Evolutionary conservation across 2,888 invertebrate species (phyloP).

Genomic region (Anarsia innoxiella): DNA sequence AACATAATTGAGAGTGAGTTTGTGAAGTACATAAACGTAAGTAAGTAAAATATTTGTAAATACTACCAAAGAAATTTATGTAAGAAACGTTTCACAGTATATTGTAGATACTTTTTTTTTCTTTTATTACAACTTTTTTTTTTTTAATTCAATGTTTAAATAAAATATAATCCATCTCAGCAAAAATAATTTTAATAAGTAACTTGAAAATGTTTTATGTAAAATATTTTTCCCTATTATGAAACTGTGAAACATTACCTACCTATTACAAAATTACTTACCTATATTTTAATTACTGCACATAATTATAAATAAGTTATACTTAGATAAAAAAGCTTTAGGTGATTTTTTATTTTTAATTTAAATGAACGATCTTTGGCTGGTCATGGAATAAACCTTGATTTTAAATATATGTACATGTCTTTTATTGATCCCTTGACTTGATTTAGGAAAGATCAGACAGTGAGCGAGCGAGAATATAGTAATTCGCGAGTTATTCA

Average conservation of each 20-base stretch:
- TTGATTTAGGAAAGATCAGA: no score
- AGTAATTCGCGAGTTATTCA: no score
- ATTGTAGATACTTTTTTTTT: not conserved
- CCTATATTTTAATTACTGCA: slow-evolving; percentile 28
- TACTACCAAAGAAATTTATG: slow-evolving; percentile 59
- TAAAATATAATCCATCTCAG: no score
- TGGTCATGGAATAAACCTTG: slow-evolving; percentile 17
- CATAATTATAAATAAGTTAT: slow-evolving; percentile 34
- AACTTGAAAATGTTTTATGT: not conserved
- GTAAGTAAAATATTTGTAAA: slow-evolving; percentile 37
- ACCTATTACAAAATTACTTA: slow-evolving; percentile 17
- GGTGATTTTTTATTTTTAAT: slow-evolving; percentile 24
- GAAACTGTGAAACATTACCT: slow-evolving; percentile 45
- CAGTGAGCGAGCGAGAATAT: no score
- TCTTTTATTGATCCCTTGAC: not conserved
- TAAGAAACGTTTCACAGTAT: not conserved
- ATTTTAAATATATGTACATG: slow-evolving; percentile 1
- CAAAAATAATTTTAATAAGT: no score
- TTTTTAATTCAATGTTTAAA: no score
- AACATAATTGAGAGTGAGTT: slow-evolving; percentile 4
- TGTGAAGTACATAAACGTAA: slow-evolving; percentile 24
- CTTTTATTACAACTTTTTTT: not conserved
- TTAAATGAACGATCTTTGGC: slow-evolving; percentile 19
- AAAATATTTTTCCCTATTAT: slow-evolving; percentile 33
- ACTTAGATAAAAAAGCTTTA: slow-evolving; percentile 17